Evolutionary conservation across 2,113 vertebrate species (phyloP).

Genomic region (Psammodynastes pulverulentus): DNA sequence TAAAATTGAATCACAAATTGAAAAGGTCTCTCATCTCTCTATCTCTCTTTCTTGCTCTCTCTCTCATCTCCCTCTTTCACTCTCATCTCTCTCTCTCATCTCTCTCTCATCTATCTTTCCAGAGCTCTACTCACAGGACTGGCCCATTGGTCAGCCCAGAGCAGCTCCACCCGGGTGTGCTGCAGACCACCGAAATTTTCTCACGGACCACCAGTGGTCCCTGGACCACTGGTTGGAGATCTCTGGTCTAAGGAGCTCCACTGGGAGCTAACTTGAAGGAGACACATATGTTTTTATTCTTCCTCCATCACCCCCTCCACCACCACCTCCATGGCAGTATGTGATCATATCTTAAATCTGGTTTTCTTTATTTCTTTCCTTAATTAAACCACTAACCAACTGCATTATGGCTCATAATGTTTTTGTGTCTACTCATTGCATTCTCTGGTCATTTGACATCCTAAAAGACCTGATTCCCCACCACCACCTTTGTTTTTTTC

Average conservation of each 20-base stretch:
- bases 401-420: neutral
- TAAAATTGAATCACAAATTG: too few relatives aligned
- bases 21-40: too few relatives aligned
- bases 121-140: too few relatives aligned
- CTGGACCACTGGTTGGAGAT: too few relatives aligned
- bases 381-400: neutral
- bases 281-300: neutral
- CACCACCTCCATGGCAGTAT: neutral
- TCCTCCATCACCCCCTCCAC: neutral
- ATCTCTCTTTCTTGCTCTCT: too few relatives aligned
- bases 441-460: neutral
- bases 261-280: neutral
- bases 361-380: neutral
- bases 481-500: rapidly evolving
- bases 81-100: too few relatives aligned
- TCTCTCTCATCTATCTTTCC: too few relatives aligned
- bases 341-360: neutral
- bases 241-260: neutral
- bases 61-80: too few relatives aligned
- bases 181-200: too few relatives aligned
- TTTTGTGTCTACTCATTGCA: neutral
- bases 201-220: too few relatives aligned
- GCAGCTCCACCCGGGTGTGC: too few relatives aligned
- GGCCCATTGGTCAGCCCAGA: too few relatives aligned
- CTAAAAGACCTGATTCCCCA: neutral